Evolutionary conservation across 2,888 invertebrate genomes (phyloP).

Genomic region (Epinotia demarniana): DNA sequence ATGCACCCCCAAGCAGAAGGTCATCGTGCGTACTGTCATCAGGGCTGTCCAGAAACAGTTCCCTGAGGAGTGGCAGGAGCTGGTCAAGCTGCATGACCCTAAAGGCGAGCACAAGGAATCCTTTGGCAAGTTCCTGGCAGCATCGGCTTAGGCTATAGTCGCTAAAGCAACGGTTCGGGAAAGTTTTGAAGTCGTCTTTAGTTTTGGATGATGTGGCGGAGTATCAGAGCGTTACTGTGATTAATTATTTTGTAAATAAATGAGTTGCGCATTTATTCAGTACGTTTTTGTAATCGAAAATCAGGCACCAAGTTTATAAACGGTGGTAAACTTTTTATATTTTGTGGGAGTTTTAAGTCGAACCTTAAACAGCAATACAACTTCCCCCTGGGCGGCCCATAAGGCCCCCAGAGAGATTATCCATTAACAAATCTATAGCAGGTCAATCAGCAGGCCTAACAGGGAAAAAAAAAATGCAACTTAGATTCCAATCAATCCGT

Average conservation of each 20-base stretch:
- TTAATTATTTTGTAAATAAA: conserved; percentile 24
- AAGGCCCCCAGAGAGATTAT: too few species aligned
- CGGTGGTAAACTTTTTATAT: too few species aligned
- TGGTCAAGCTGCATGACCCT: conserved; percentile 88
- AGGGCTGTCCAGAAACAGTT: conserved; percentile 86
- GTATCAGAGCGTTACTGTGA: conserved; percentile 32
- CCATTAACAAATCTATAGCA: too few species aligned
- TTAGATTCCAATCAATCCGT: too few species aligned
- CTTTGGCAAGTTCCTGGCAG: conserved; percentile 79
- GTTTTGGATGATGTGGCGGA: not conserved
- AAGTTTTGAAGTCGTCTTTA: not conserved
- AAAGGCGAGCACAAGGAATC: conserved; percentile 84
- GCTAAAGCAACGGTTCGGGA: conserved; percentile 53
- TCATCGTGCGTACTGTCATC: conserved; percentile 84
- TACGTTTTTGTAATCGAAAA: too few species aligned
- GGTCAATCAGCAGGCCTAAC: too few species aligned
- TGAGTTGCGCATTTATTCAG: not conserved
- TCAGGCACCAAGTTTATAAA: too few species aligned
- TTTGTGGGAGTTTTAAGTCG: too few species aligned
- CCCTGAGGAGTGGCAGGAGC: conserved; percentile 86
- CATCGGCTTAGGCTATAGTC: conserved; percentile 33
- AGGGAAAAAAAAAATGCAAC: too few species aligned
- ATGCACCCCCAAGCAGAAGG: conserved; percentile 86
- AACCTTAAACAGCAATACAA: too few species aligned
- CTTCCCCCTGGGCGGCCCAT: too few species aligned